These are phyloP conservation scores for Nasalis larvatus DNA, from an alignment of 2,113 vertebrate genomes.

Conservation along the genomic window DNA sequence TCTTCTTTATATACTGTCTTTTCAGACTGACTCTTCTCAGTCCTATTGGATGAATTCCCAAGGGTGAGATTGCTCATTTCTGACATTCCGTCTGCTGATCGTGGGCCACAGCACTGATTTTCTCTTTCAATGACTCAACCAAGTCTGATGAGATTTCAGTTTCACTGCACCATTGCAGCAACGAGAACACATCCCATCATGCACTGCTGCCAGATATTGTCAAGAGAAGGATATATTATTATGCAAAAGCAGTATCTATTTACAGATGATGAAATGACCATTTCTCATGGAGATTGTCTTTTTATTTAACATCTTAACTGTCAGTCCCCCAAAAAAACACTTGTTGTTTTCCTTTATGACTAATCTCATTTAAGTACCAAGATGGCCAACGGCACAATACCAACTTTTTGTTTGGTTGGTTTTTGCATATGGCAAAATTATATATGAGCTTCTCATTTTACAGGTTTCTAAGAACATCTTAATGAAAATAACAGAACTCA, in stretches of 20 bases:
- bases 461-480: not conserved
- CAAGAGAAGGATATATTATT: not conserved
- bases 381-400: not conserved
- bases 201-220: not conserved
- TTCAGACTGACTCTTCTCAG: fast-evolving
- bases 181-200: not conserved
- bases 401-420: not conserved
- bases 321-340: not conserved
- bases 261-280: not conserved
- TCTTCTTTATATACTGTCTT: not conserved
- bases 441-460: not conserved
- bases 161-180: not conserved
- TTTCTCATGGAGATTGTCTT: not conserved
- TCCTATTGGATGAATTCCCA: not conserved
- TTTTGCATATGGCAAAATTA: not conserved
- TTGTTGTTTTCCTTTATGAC: not conserved
- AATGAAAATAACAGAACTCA: not conserved
- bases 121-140: not conserved
- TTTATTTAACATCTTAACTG: not conserved
- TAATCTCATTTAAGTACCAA: not conserved
- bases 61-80: not conserved
- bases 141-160: not conserved
- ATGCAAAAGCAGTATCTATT: not conserved
- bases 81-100: not conserved
- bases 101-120: not conserved